Evolutionary conservation across 2,113 vertebrate species (phyloP).

Genomic region (Prolemur simus): DNA sequence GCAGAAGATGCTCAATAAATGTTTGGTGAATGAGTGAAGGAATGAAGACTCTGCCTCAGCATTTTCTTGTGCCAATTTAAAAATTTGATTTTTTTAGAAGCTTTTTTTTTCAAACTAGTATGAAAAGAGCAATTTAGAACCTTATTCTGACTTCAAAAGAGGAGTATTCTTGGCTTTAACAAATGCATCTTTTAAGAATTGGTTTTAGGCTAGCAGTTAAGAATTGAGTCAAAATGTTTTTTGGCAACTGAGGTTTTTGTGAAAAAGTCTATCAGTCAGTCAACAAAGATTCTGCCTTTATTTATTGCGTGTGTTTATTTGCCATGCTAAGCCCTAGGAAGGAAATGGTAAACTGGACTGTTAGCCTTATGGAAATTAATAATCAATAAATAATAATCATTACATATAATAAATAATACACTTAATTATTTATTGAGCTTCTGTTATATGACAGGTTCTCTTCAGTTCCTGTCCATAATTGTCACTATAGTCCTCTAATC

Average conservation of each 20-base stretch:
- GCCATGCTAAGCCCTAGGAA: not conserved
- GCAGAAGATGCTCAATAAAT: not conserved
- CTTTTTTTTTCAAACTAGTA: not conserved
- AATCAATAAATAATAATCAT: not conserved
- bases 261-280: not conserved
- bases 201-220: conserved; percentile 39
- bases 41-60: not conserved
- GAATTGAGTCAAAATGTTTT: conserved; percentile 58
- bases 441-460: not conserved
- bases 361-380: conserved; percentile 11
- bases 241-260: conserved; percentile 24
- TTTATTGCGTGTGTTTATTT: not conserved
- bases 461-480: not conserved
- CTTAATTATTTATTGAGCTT: not conserved
- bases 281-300: conserved; percentile 10
- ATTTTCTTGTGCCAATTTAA: conserved; percentile 56
- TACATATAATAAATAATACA: not conserved
- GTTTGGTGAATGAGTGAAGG: not conserved
- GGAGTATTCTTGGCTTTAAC: conserved; percentile 46
- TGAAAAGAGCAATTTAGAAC: conserved; percentile 57
- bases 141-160: conserved; percentile 54
- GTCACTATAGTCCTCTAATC: not conserved
- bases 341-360: not conserved
- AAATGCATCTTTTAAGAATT: conserved; percentile 42
- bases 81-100: conserved; percentile 25